Evolutionary conservation across 2,888 invertebrate species (phyloP).

Genomic region (Labia minor): DNA sequence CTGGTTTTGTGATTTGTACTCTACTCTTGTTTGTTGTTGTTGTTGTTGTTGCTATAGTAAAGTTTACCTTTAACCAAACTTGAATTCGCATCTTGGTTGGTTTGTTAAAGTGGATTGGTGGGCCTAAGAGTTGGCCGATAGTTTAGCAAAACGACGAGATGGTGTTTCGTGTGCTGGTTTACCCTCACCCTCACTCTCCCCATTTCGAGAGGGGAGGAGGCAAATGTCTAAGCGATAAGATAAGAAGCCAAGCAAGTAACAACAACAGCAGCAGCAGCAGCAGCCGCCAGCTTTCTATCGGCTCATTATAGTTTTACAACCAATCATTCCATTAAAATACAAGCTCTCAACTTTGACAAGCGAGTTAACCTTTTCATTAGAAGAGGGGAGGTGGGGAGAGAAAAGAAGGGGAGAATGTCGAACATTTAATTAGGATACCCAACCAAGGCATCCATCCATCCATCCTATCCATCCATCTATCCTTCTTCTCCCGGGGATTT

Average conservation of each 20-base stretch:
- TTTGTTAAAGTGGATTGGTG: too few relatives aligned
- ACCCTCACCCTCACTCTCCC: too few relatives aligned
- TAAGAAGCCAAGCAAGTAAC: not conserved
- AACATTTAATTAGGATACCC: conserved; percentile 2
- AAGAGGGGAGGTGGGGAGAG: not conserved
- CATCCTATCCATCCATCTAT: too few relatives aligned
- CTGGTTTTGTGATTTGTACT: too few relatives aligned
- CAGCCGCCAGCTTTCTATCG: conserved; percentile 5
- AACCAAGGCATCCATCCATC: too few relatives aligned
- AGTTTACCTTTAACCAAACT: not conserved
- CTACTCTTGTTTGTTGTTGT: too few relatives aligned
- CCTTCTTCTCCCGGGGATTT: not conserved
- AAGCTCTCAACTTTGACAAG: conserved; percentile 13
- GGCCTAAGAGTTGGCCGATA: too few relatives aligned
- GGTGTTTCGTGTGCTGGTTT: too few relatives aligned
- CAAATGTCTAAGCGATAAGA: not conserved
- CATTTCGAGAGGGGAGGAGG: not conserved
- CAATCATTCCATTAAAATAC: conserved; percentile 13
- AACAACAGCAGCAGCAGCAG: not conserved
- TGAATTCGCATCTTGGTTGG: not conserved
- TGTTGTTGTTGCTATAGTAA: not conserved
- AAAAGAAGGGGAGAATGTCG: not conserved
- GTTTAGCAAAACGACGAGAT: too few relatives aligned
- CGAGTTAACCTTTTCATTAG: conserved; percentile 8
- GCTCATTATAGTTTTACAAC: conserved; percentile 13